phyloP scores from a whole-genome alignment of 92 coral and sea anemone species.

The Parazoanthus swiftii region DNA sequence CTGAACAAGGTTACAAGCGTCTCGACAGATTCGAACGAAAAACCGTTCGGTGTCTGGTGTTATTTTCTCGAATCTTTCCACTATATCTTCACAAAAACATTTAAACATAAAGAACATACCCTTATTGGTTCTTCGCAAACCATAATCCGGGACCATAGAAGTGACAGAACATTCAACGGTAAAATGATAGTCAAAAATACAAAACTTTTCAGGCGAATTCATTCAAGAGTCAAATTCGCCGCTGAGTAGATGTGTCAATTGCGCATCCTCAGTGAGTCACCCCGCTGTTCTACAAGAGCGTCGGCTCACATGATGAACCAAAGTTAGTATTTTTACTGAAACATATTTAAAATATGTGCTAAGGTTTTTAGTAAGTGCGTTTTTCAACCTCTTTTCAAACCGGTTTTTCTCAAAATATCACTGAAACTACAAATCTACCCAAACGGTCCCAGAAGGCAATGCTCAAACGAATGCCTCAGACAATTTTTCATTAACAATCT shows the following conservation, averaged over 20 bases:
- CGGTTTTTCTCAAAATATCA: no score
- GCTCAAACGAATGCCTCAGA: no score
- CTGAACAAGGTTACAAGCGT: not conserved
- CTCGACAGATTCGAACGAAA: slow-evolving; percentile 30
- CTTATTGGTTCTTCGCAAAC: slow-evolving; percentile 98
- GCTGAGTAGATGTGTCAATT: slow-evolving; percentile 7
- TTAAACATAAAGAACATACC: slow-evolving; percentile 56
- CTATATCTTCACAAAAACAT: not conserved
- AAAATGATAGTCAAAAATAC: slow-evolving; percentile 25
- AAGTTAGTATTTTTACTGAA: no score
- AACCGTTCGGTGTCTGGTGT: slow-evolving; percentile 8
- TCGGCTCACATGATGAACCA: not conserved
- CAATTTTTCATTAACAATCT: no score
- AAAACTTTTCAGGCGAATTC: slow-evolving; percentile 30
- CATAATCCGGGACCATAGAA: slow-evolving; percentile 72
- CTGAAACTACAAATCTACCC: no score
- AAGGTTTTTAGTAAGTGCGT: no score
- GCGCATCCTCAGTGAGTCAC: slow-evolving; percentile 1
- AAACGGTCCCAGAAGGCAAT: no score
- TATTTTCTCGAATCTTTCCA: not conserved
- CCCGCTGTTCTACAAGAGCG: slow-evolving; percentile 15
- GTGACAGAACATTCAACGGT: slow-evolving; percentile 22
- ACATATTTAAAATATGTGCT: no score
- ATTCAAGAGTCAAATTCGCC: slow-evolving; percentile 51
- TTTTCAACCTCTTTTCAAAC: no score